phyloP scores from a whole-genome alignment of 1,140 invertebrate species.

The Atta texana region DNA sequence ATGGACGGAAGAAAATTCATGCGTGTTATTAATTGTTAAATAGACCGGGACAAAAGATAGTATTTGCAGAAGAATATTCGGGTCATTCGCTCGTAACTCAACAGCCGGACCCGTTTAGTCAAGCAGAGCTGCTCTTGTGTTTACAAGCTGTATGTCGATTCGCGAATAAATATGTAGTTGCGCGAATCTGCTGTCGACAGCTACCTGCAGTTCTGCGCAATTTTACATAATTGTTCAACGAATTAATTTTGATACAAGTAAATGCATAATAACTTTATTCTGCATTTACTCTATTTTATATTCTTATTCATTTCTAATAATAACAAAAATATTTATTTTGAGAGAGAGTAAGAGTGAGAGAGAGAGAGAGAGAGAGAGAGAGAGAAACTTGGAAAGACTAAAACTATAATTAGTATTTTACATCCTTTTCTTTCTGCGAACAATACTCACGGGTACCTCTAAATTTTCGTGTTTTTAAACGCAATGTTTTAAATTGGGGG shows the following conservation, averaged over 20 bases:
- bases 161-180: constrained; percentile 6
- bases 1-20: constrained; percentile 50
- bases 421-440: neutral
- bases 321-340: neutral
- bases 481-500: constrained; percentile 1
- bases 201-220: neutral
- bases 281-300: neutral
- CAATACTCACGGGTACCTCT: neutral
- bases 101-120: neutral
- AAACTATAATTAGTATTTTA: neutral
- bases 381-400: neutral
- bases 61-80: constrained; percentile 57
- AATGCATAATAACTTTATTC: neutral
- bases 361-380: too few species aligned
- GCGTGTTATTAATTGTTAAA: constrained; percentile 71
- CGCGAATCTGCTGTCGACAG: neutral
- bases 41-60: constrained; percentile 37
- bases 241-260: neutral
- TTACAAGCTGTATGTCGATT: constrained; percentile 8
- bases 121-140: neutral
- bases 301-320: too few species aligned
- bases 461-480: neutral
- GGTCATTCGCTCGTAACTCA: neutral
- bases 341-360: too few species aligned
- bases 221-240: neutral